A percentile compares a stretch with the other conserved stretches of the same genome.
Conservation (phyloP, 92 coral and sea anemone species). For the Paramuricea clavata region DNA sequence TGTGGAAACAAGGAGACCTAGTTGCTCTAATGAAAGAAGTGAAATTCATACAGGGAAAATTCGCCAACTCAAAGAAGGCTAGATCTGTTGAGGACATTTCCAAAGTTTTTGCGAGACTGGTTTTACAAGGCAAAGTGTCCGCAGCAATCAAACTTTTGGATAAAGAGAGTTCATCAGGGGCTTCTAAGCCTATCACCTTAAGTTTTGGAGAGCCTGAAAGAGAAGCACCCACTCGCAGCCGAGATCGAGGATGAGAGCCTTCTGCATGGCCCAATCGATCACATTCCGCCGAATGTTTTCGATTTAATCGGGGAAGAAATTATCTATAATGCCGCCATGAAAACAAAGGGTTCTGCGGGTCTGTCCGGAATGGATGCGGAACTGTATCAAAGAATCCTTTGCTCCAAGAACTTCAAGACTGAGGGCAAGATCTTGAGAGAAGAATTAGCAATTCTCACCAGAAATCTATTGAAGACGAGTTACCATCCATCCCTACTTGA, state of each 20-base stretch:
- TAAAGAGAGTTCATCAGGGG: conserved; percentile 28
- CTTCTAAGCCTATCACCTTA: background rate
- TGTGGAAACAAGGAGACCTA: conserved; percentile 71
- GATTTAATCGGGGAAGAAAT: conserved; percentile 23
- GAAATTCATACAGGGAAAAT: conserved; percentile 43
- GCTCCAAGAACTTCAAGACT: too few relatives aligned
- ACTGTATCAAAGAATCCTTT: too few relatives aligned
- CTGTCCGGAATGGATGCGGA: too few relatives aligned
- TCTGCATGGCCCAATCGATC: too few relatives aligned
- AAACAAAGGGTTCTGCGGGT: too few relatives aligned
- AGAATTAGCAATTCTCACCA: too few relatives aligned
- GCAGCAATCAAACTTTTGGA: conserved; percentile 17
- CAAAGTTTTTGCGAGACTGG: conserved; percentile 7
- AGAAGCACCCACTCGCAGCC: conserved; percentile 29
- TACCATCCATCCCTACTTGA: too few relatives aligned
- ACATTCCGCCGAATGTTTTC: too few relatives aligned
- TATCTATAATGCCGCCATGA: too few relatives aligned
- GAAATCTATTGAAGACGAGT: too few relatives aligned
- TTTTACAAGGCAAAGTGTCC: conserved; percentile 3
- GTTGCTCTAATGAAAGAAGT: conserved; percentile 65
- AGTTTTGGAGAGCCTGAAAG: conserved; percentile 20
- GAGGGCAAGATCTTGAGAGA: too few relatives aligned
- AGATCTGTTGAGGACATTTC: background rate
- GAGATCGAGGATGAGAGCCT: conserved; percentile 43
- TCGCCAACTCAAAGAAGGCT: background rate